Evolutionary conservation across 2,888 invertebrate species (phyloP), one percentile per base, ranked within the genome.

Genomic region (Drosophila hawaiiensis): DNA sequence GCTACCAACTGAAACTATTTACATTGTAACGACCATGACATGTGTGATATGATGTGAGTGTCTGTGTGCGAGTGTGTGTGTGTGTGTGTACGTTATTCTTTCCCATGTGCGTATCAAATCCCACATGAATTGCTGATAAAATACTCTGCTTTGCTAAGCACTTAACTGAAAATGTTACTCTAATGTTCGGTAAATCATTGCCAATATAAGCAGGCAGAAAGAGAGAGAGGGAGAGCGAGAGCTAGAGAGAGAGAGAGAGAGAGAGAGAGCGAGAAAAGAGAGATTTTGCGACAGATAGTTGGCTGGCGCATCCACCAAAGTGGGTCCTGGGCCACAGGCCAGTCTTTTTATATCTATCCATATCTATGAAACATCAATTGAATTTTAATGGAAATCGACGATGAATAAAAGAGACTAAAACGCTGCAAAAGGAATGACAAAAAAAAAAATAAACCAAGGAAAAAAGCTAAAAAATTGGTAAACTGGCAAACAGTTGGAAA

Each of bases 351-450:
- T 63, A 49, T 54, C 35, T 29, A 49, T 53, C 59, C 52, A 55
- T 75, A 78, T 86, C 84, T 71, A 70, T 73, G 76, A 72, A 78
- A 84, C 85, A 84, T 88, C 87, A 91, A 89, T 91, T 89, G 91
- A 89, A 91, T 89, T 89, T 89, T 89, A 89, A 89, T 89, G 90
- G 88, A 88, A 89, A 91, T 90, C 91, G 90, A 89, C 88, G 82
- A 89, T 83, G 90, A 90, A 89, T 88, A 91, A 90, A 91, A 91
- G 86, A 82, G 88, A 91, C 83, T 85, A 89, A 88, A 91, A 85
- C 72, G 83, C 69, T 87, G 79, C 71, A 89, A 91, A 79, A 89
- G 73, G 52, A 81, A 78, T 73, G 29, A 41, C 29, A 62, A 62
- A 62, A 66, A 53, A 67, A 68, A 58, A 58, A 72, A 59, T n/a